Evolutionary conservation across 2,888 invertebrate species (phyloP).

Genomic region (Nymphalis polychloros): DNA sequence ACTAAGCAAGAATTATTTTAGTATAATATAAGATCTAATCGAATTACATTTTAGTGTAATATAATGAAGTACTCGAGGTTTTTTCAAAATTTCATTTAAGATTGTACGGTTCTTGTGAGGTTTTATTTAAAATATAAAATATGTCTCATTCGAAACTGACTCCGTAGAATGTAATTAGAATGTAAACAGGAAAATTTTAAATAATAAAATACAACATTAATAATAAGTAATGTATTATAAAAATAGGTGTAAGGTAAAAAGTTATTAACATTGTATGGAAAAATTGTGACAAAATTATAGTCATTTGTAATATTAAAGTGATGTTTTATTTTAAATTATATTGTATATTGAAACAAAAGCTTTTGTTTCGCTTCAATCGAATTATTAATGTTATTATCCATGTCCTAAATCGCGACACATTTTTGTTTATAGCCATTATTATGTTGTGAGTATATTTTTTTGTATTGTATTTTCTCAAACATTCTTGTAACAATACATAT

Average conservation of each 20-base stretch:
- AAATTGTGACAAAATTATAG: slow-evolving; percentile 83
- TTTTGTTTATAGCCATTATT: no score
- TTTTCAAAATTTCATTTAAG: slow-evolving; percentile 66
- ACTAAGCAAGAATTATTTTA: slow-evolving; percentile 80
- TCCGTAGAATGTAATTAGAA: slow-evolving; percentile 76
- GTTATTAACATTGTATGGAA: slow-evolving; percentile 83
- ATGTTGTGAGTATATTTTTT: no score
- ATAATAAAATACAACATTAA: slow-evolving; percentile 77
- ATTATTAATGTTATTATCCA: neutral
- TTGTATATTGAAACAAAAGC: neutral
- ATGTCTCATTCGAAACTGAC: slow-evolving; percentile 69
- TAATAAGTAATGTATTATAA: slow-evolving; percentile 81
- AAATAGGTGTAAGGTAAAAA: slow-evolving; percentile 77
- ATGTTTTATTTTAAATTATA: slow-evolving; percentile 64
- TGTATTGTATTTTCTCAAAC: no score
- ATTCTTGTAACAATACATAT: no score
- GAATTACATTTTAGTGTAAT: slow-evolving; percentile 79
- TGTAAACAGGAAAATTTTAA: slow-evolving; percentile 79
- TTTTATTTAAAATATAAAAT: slow-evolving; percentile 58
- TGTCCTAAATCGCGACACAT: no score
- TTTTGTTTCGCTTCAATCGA: neutral
- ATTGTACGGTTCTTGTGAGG: slow-evolving; percentile 65
- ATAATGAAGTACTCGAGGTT: slow-evolving; percentile 70
- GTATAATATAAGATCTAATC: slow-evolving; percentile 80
- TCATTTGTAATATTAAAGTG: slow-evolving; percentile 81